Base-by-base conservation (phyloP, 2,888 invertebrate species). In the Micoletzkya japonica region DNA sequence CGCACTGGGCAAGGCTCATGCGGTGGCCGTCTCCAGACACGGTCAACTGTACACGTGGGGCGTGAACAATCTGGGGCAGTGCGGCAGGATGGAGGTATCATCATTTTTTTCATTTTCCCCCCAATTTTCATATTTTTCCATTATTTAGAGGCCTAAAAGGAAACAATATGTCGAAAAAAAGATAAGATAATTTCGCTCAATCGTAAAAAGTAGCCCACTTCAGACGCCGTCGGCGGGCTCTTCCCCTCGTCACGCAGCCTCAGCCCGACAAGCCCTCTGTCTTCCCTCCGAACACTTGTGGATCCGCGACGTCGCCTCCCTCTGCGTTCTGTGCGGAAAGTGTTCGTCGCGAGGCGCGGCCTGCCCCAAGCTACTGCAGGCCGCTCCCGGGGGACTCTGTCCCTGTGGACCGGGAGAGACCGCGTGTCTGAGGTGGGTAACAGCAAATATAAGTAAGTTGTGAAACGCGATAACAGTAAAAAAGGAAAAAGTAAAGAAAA, bases 31-130 rank as follows among this genome's bases (percentile, higher is more conserved):
- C 17, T 93, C 92, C 20, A 91, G 90, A 78, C 92, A 92, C 85
- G 97, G 97, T 0, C 91, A 92, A 79, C 91, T 96, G 2, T 95
- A 91, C 86, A 94, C 96, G 0, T 95, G 96, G 87, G 97, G 97
- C 4, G 92, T 96, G 74, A 97, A 97, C 87, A 96, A 97, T 86
- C 94, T 95, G 86, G 95, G 95, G 0, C 97, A 97, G 86, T 97
- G 97, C 87, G 97, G 97, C 50, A 60, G 81, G 56, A 67, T 63
- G 14, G 74, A 74, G 66, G 71, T 70, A n/a, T 20, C 30, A 30
- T 44, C 44, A 44, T 14, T 44, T 14, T 10, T 54, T 10, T 44
- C n/a, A 14, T 17, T 44, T 44, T n/a, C 14, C n/a, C n/a, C 14
- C n/a, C 14, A 44, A 44, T 44, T 44, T 14, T 44, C 49, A 44